Evolutionary conservation across 2,888 invertebrate species (phyloP), one percentile per base, ranked within the genome.

Genomic region (Ochropleura plecta): DNA sequence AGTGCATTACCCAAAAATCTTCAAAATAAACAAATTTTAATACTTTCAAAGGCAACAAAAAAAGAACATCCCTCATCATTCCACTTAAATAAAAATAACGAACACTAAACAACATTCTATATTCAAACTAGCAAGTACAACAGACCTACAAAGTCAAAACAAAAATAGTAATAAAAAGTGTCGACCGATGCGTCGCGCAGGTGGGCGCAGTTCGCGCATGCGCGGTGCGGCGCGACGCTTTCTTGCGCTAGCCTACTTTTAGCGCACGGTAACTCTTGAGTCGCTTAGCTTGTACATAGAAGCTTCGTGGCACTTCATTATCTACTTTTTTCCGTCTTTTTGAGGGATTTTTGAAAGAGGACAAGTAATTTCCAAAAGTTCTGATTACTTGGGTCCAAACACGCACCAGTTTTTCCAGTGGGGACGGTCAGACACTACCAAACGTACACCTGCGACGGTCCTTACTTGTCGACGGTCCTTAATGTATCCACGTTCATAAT

Each of bases 181-280:
- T 63, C 40, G 63, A 65, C 20, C 30, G 63, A 66, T 48, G 64
- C 57, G 73, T 80, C 72, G 73, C 81, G 88, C 91, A 91, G 91
- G 90, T 91, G 90, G 81, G 84, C 86, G 81, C 84, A 75, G 79
- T 84, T 83, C 87, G 88, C 86, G 89, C 80, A 84, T 86, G 85
- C 85, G 79, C 84, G 78, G 82, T 78, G 80, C 70, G 74, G 85
- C 86, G 88, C 88, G 91, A 88, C 93, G 94, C 95, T 95, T 95
- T 95, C 95, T 95, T 94, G 90, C 86, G 91, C 90, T 95, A 95
- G 95, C 95, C 95, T 89, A 95, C 93, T 93, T 95, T 81, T 86
- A 84, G 86, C 84, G 90, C 79, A 93, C 91, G 90, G 76, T 71
- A 79, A 71, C 44, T 68, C 90, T n/a, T 81, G 93, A 94, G 93